These are phyloP conservation scores for Rhodinocichla rosea DNA, from an alignment of 2,113 vertebrate species.

Conservation along the genomic window DNA sequence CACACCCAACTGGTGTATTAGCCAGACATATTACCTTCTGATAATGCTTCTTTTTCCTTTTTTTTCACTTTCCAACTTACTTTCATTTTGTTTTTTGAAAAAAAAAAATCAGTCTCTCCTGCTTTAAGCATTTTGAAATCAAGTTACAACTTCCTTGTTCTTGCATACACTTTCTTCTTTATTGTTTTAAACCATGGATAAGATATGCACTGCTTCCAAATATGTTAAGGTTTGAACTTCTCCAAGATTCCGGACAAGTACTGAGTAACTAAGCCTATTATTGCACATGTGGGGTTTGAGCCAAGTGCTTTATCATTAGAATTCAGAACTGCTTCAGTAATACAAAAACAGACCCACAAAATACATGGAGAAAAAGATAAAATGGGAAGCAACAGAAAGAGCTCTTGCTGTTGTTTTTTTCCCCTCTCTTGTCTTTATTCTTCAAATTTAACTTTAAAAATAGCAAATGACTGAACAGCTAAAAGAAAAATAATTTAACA, in stretches of 20 bases:
- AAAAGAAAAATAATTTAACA: neutral
- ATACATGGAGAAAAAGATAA: constrained; percentile 3
- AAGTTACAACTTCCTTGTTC: neutral
- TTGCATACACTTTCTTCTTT: neutral
- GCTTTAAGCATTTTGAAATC: neutral
- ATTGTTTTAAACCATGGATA: neutral
- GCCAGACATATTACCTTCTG: neutral
- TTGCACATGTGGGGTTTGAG: neutral
- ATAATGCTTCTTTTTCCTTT: fast-evolving
- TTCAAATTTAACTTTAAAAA: constrained; percentile 5
- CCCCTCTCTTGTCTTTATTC: neutral
- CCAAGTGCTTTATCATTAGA: constrained; percentile 49
- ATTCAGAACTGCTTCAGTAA: constrained; percentile 31
- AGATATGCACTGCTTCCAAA: neutral
- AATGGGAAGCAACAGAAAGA: neutral
- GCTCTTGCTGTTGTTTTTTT: neutral
- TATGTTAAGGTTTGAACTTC: neutral
- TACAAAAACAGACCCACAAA: constrained; percentile 20
- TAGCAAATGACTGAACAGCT: neutral
- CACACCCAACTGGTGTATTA: neutral
- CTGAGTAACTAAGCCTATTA: constrained; percentile 31
- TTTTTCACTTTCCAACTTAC: neutral
- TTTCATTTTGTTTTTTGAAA: fast-evolving
- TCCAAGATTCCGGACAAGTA: neutral
- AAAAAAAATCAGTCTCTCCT: neutral